phyloP scores from a whole-genome alignment of 2,797 vertebrate species.

The Tragelaphus oryx region DNA sequence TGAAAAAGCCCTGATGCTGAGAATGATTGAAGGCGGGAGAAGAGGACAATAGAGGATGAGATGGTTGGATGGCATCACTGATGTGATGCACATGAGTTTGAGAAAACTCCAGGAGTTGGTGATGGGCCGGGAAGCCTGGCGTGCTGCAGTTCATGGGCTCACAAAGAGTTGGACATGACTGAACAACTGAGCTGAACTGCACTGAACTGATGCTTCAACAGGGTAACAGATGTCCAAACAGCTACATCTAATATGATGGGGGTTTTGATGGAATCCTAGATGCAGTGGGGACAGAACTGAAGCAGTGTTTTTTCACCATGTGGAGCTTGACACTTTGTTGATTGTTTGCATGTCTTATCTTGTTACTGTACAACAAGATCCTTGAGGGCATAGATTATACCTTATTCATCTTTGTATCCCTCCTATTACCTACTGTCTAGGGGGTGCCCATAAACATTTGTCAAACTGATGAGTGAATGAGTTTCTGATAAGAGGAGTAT shows the following conservation, averaged over 20 bases:
- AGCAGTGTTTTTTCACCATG: neutral
- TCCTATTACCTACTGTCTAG: neutral
- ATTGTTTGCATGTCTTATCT: neutral
- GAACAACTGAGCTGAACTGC: neutral
- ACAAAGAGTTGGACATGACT: neutral
- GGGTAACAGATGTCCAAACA: neutral
- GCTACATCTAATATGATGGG: neutral
- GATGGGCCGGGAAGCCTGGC: neutral
- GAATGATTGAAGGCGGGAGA: neutral
- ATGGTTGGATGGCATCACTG: neutral
- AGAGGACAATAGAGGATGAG: neutral
- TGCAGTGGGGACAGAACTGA: neutral
- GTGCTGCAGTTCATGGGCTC: neutral
- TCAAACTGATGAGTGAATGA: constrained; percentile 12
- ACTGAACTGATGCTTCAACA: neutral
- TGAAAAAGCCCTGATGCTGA: neutral
- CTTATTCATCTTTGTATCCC: constrained; percentile 1
- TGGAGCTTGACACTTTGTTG: neutral
- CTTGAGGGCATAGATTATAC: neutral
- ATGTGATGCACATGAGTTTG: neutral
- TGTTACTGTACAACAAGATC: neutral
- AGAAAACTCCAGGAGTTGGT: neutral
- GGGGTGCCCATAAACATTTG: neutral
- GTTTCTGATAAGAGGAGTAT: neutral
- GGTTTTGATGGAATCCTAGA: neutral